phyloP scores from a whole-genome alignment of 2,113 vertebrate genomes.

The Osmerus eperlanus region DNA sequence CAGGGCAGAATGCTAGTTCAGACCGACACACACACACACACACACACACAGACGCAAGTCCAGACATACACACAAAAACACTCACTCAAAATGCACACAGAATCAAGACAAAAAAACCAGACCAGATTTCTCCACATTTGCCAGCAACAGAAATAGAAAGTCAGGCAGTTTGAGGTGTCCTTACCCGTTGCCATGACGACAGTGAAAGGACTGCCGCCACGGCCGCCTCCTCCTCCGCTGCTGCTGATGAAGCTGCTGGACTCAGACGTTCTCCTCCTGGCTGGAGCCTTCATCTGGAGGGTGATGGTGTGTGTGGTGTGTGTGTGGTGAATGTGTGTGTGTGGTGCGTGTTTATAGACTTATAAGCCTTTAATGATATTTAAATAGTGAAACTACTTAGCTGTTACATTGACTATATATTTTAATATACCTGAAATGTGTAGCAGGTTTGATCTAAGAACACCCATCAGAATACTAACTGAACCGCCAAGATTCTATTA shows the following conservation, averaged over 20 bases:
- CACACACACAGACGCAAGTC: neutral
- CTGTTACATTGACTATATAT: too few species aligned
- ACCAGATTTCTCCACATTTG: too few species aligned
- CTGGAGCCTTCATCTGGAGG: slow-evolving; percentile 69
- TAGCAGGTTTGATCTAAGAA: too few species aligned
- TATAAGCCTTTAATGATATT: too few species aligned
- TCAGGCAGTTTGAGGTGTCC: slow-evolving; percentile 18
- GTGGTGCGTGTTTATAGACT: too few species aligned
- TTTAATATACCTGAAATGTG: too few species aligned
- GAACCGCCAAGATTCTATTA: neutral
- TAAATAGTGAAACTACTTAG: too few species aligned
- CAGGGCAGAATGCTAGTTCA: neutral
- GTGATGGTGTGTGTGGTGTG: neutral
- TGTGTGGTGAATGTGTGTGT: too few species aligned
- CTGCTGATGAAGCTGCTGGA: slow-evolving; percentile 73
- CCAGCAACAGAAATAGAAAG: neutral
- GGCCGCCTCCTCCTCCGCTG: slow-evolving; percentile 44
- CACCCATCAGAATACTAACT: too few species aligned
- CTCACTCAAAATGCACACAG: neutral
- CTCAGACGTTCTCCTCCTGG: slow-evolving; percentile 82
- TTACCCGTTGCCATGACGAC: slow-evolving; percentile 50
- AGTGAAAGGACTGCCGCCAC: slow-evolving; percentile 38
- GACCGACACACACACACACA: neutral
- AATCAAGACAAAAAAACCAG: neutral
- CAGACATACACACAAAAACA: neutral